Percentiles rank a stretch among this genome's conserved stretches.
Evolutionary conservation across 1,140 invertebrate genomes (phyloP).

Genomic region (Zaprionus africanus): DNA sequence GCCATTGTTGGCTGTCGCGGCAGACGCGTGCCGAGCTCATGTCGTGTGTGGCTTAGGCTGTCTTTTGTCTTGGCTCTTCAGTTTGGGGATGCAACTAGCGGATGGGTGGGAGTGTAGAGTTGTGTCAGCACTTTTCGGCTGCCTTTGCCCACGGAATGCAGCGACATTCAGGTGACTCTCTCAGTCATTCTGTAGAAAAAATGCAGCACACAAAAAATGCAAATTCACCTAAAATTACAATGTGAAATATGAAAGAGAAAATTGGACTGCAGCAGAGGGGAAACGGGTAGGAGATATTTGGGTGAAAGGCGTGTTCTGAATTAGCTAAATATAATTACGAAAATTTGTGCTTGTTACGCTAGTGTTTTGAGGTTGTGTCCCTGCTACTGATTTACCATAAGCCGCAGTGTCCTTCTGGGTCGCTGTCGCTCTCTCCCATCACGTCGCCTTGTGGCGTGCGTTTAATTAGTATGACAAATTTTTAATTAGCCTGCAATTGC

Average conservation of each 20-base stretch:
- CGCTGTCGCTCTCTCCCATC: constrained; percentile 36
- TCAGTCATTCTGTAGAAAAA: constrained; percentile 29
- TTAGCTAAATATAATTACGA: constrained; percentile 71
- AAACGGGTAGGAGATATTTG: not conserved
- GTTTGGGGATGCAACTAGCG: constrained; percentile 10
- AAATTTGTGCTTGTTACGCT: constrained; percentile 46
- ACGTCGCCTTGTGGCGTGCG: constrained; percentile 52
- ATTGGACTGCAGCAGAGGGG: constrained; percentile 14
- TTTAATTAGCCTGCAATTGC: constrained; percentile 80
- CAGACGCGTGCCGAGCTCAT: constrained; percentile 28
- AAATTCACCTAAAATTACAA: constrained; percentile 60
- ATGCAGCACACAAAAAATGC: constrained; percentile 42
- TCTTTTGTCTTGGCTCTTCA: constrained; percentile 41
- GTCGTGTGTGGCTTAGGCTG: constrained; percentile 47
- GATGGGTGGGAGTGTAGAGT: constrained; percentile 17
- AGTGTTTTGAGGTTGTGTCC: constrained; percentile 26
- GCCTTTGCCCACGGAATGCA: constrained; percentile 24
- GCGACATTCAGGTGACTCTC: constrained; percentile 47
- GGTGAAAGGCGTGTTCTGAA: constrained; percentile 4
- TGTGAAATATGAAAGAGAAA: constrained; percentile 63
- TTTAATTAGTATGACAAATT: constrained; percentile 83
- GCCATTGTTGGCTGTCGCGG: constrained; percentile 39
- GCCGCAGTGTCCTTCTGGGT: constrained; percentile 22
- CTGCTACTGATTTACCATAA: constrained; percentile 64
- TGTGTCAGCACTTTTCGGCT: constrained; percentile 62